phyloP scores from a whole-genome alignment of 2,797 vertebrate genomes.

The Morus bassanus region DNA sequence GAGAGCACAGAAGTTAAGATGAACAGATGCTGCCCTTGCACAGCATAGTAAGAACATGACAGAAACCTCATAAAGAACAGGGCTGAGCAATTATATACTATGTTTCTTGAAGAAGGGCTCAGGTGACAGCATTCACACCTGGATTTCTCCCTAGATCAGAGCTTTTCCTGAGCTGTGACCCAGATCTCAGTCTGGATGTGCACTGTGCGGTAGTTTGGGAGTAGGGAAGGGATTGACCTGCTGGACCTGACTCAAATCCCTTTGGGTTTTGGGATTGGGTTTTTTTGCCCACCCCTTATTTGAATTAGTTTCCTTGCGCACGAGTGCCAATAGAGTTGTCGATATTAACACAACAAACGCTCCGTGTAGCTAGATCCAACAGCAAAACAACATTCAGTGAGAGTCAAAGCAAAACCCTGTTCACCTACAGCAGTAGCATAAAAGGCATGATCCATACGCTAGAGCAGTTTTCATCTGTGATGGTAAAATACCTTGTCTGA shows the following conservation, averaged over 20 bases:
- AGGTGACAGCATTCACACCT: neutral
- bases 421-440: neutral
- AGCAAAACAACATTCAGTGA: neutral
- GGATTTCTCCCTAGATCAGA: neutral
- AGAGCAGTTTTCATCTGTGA: conserved; percentile 27
- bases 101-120: neutral
- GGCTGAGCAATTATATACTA: neutral
- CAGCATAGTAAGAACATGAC: neutral
- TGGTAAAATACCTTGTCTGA: conserved; percentile 44
- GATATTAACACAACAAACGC: neutral
- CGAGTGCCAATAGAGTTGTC: neutral
- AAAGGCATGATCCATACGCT: conserved; percentile 12
- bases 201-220: neutral
- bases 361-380: neutral
- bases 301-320: neutral
- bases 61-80: neutral
- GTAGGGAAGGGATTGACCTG: neutral
- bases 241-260: neutral
- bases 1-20: neutral
- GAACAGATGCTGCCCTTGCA: neutral
- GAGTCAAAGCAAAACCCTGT: neutral
- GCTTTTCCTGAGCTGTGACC: neutral
- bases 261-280: neutral
- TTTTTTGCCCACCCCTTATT: neutral
- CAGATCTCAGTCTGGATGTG: neutral